A percentile compares a stretch with the other conserved stretches of the same genome.
Evolutionary conservation across 2,113 vertebrate genomes (phyloP).

Genomic region (Saguinus midas): DNA sequence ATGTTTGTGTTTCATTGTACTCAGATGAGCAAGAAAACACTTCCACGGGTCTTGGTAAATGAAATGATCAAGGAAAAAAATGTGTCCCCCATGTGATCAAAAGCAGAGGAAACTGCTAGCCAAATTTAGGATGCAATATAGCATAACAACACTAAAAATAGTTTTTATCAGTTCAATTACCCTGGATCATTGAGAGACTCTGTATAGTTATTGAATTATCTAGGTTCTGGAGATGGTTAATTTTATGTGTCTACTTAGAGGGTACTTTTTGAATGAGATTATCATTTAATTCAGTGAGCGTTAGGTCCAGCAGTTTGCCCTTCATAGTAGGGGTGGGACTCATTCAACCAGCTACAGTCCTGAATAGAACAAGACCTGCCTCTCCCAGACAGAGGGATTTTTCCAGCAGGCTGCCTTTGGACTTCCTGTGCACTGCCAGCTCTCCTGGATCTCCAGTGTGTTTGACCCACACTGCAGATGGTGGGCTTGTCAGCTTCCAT

Average conservation of each 20-base stretch:
- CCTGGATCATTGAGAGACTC: background rate
- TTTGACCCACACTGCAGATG: background rate
- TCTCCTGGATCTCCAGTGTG: background rate
- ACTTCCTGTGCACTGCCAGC: background rate
- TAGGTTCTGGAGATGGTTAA: background rate
- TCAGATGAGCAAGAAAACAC: background rate
- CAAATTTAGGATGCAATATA: background rate
- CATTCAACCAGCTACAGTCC: background rate
- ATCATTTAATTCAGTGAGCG: background rate
- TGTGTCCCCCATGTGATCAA: background rate
- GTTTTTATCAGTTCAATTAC: background rate
- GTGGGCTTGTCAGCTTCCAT: background rate
- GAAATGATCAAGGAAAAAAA: background rate
- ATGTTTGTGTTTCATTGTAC: constrained; percentile 18
- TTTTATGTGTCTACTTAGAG: background rate
- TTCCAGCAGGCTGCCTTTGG: background rate
- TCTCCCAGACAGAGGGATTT: background rate
- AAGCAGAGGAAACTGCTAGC: background rate
- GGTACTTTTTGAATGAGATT: background rate
- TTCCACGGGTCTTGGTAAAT: background rate
- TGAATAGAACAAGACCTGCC: background rate
- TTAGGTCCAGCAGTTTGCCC: no score
- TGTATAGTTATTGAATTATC: background rate
- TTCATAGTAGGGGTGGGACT: background rate
- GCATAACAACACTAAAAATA: background rate